Percentiles rank a stretch among this genome's conserved stretches.
Conservation (phyloP, 2,888 invertebrate species). For the Sinodicranocentrus sp. region DNA sequence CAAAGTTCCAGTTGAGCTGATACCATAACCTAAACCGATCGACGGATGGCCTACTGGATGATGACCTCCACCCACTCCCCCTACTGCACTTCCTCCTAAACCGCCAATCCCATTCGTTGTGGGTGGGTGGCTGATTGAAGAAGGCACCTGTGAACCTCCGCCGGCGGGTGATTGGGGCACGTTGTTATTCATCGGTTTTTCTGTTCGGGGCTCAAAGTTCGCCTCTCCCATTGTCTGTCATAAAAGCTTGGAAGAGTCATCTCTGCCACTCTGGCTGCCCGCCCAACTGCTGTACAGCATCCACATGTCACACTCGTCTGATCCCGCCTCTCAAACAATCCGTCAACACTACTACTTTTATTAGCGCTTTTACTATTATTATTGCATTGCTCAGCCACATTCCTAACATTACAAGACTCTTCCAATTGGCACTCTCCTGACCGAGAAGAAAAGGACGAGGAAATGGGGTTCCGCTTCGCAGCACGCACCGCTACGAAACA, state of each 20-base stretch:
- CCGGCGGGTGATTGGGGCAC: constrained; percentile 73
- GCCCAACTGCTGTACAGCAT: constrained; percentile 71
- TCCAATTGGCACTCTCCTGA: not conserved
- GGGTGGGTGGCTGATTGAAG: constrained; percentile 66
- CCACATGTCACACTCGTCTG: constrained; percentile 65
- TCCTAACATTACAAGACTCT: constrained; percentile 47
- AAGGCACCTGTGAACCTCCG: constrained; percentile 72
- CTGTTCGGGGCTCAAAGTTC: constrained; percentile 68
- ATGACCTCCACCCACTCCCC: constrained; percentile 36
- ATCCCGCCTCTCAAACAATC: constrained; percentile 40
- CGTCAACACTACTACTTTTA: constrained; percentile 46
- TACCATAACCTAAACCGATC: constrained; percentile 55
- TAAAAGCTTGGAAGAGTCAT: constrained; percentile 64
- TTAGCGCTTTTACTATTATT: constrained; percentile 36
- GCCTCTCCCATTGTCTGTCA: constrained; percentile 64
- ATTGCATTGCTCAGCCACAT: constrained; percentile 57
- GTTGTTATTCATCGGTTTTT: constrained; percentile 76
- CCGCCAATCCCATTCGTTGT: constrained; percentile 67
- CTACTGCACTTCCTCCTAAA: constrained; percentile 59
- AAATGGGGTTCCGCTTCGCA: constrained; percentile 26
- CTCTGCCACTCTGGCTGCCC: constrained; percentile 64
- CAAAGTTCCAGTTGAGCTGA: constrained; percentile 63
- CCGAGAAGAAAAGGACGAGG: not conserved
- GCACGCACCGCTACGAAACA: constrained; percentile 30
- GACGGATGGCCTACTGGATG: constrained; percentile 43